Evolutionary conservation across 1,140 invertebrate genomes (phyloP), one percentile per base, ranked within the genome.

Genomic region (Colletes latitarsis): DNA sequence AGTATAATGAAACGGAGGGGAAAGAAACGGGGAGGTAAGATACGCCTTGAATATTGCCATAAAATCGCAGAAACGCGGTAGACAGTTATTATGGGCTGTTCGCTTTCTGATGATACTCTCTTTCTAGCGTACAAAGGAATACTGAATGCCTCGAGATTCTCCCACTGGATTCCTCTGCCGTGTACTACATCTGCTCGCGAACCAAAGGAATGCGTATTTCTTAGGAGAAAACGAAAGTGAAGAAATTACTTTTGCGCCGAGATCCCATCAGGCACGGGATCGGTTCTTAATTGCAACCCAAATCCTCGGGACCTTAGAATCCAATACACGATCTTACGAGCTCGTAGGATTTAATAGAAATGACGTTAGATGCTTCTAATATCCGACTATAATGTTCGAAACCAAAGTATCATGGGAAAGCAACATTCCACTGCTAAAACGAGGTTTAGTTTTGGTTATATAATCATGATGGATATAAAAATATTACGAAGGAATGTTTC

Each of bases 51-150:
- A 68, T 66, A 55, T 78, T 53, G 60, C 62, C 64, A 21, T 79
- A 84, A 84, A 84, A 49, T 79, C 49, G 67, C 49, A 70, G 52
- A 53, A 69, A 85, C 72, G 74, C 68, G 71, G 62, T 52, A 62
- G 72, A 84, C 77, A 73, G 77, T 81, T 85, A 85, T 84, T 81
- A 81, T 17, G 67, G 66, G 72, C 58, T 55, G 74, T 85, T 84
- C 67, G 82, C 58, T 76, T 58, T 43, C 66, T 30, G 53, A 75
- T 60, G 72, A 84, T 81, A 71, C 30, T 66, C 30, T 66, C 71
- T 76, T 77, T 71, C 39, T 66, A 49, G 62, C 17, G 19, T 39
- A 71, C 39, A 43, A 58, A 69, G 52, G 46, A 49, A 43, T 49
- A 62, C 55, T 52, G 60, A 73, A 43, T 57, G 67, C 57, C 30